These are phyloP conservation scores for Melanotaenia parkinsoni DNA, from an alignment of 2,797 vertebrate species.

Conservation along the genomic window DNA sequence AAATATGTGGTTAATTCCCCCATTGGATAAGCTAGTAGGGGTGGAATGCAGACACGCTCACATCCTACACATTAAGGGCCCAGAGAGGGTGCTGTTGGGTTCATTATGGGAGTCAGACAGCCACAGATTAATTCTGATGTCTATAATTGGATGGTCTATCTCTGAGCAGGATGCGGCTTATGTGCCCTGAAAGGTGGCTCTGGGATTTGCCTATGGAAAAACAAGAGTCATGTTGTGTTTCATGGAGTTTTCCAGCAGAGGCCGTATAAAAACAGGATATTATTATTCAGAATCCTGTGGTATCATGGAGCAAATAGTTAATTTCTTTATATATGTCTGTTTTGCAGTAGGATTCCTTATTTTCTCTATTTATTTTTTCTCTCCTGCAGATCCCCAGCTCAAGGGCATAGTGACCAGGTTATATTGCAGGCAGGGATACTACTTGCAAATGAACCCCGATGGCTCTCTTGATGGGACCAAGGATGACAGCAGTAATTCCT, in stretches of 20 bases:
- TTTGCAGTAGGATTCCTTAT: slow-evolving; percentile 4
- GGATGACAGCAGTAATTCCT: slow-evolving; percentile 99
- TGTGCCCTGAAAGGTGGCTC: slow-evolving; percentile 48
- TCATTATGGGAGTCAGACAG: slow-evolving; percentile 65
- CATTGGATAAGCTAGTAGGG: slow-evolving; percentile 37
- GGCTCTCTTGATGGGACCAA: slow-evolving; percentile 99
- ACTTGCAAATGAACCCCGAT: slow-evolving; percentile 99
- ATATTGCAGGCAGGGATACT: slow-evolving; percentile 99
- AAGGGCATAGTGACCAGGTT: slow-evolving; percentile 99
- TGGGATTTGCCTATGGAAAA: slow-evolving; percentile 52
- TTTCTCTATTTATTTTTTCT: slow-evolving; percentile 30
- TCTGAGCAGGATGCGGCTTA: slow-evolving; percentile 61
- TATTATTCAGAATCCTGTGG: slow-evolving; percentile 1
- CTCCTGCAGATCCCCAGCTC: slow-evolving; percentile 98
- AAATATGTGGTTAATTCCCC: slow-evolving; percentile 48
- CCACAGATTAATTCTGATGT: slow-evolving; percentile 68
- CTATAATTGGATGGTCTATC: slow-evolving; percentile 74
- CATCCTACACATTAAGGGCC: slow-evolving; percentile 53
- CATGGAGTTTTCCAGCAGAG: slow-evolving; percentile 1
- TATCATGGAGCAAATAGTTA: neutral
- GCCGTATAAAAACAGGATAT: neutral
- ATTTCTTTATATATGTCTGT: neutral
- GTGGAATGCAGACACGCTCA: slow-evolving; percentile 27
- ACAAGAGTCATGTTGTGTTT: slow-evolving; percentile 24
- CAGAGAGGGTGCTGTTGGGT: slow-evolving; percentile 80